Evolutionary conservation across 64 coral and sea anemone species (phyloP).

Genomic region (Pachyseris speciosa): DNA sequence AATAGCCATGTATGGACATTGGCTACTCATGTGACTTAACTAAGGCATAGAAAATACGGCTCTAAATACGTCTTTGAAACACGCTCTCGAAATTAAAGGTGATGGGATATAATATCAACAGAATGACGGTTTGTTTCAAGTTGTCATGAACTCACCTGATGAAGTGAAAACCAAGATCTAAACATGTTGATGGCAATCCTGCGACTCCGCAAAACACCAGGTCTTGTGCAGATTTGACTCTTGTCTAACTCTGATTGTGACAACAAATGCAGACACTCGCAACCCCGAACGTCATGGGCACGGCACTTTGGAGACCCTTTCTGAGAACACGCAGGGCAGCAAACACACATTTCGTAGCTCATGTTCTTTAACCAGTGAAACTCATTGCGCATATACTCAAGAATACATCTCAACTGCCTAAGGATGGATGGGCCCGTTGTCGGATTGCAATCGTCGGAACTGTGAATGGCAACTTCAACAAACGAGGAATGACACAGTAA

Average conservation of each 20-base stretch:
- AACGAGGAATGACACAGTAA: not conserved
- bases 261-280: not conserved
- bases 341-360: not conserved
- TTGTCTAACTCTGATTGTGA: not conserved
- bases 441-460: not conserved
- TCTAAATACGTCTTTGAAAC: no score
- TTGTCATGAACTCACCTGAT: no score
- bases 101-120: no score
- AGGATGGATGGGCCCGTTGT: not conserved
- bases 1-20: no score
- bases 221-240: not conserved
- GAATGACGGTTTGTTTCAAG: no score
- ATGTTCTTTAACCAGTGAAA: not conserved
- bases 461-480: not conserved
- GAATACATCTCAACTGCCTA: not conserved
- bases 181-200: not conserved
- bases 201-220: not conserved
- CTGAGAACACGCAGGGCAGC: not conserved
- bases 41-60: no score
- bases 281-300: not conserved
- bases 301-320: not conserved
- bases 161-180: not conserved
- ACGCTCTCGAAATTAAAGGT: no score
- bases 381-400: not conserved
- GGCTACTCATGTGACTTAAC: no score